Conservation (phyloP, 2,797 vertebrate species). For the Bovichtus diacanthus region DNA sequence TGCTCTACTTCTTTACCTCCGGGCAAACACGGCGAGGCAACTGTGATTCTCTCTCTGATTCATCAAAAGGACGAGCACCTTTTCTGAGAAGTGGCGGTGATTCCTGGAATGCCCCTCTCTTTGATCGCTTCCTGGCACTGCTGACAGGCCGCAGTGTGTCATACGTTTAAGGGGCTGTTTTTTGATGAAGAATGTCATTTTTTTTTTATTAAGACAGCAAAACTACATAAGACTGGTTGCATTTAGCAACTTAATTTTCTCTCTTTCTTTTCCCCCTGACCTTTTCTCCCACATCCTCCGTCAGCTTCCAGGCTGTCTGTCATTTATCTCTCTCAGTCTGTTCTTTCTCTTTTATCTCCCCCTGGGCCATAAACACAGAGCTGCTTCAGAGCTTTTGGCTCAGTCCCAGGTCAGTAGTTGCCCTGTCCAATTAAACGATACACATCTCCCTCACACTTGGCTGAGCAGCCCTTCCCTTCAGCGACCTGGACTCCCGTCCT, state of each 20-base stretch:
- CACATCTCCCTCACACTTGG: slow-evolving; percentile 72
- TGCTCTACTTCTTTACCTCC: slow-evolving; percentile 24
- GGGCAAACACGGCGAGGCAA: slow-evolving; percentile 8
- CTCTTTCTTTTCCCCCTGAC: slow-evolving; percentile 11
- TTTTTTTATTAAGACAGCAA: slow-evolving; percentile 15
- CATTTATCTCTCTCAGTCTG: slow-evolving; percentile 17
- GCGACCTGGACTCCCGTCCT: slow-evolving; percentile 43
- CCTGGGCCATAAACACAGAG: slow-evolving; percentile 33
- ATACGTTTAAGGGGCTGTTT: slow-evolving; percentile 8
- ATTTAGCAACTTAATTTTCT: slow-evolving; percentile 16
- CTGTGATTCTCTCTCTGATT: slow-evolving; percentile 49
- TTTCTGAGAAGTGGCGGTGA: slow-evolving; percentile 45
- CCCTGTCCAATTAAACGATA: slow-evolving; percentile 78
- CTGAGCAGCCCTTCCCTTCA: slow-evolving; percentile 65
- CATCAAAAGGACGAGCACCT: slow-evolving; percentile 40
- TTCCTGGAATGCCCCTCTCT: slow-evolving; percentile 62
- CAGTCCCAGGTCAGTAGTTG: slow-evolving; percentile 73
- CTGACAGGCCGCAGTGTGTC: slow-evolving; percentile 24
- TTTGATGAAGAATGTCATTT: slow-evolving; percentile 18
- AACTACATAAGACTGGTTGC: neutral
- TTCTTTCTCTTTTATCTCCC: slow-evolving; percentile 52
- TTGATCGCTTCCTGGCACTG: slow-evolving; percentile 50
- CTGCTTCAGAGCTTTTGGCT: slow-evolving; percentile 56
- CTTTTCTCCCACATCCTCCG: neutral
- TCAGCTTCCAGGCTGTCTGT: slow-evolving; percentile 7